Base-by-base conservation (phyloP, 2,797 vertebrate species). In the Periophthalmus magnuspinnatus region DNA sequence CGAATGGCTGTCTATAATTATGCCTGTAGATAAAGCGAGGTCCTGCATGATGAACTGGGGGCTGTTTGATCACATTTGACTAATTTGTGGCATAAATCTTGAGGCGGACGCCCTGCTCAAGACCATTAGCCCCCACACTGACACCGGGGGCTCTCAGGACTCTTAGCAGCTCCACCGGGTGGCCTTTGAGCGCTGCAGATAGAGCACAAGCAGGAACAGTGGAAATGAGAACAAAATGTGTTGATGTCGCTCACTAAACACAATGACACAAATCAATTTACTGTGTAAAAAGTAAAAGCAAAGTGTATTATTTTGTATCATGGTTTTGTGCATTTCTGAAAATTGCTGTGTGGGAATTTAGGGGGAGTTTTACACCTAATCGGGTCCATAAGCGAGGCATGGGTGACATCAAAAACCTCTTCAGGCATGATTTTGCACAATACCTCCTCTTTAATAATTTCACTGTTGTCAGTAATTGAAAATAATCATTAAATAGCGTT, bases 31-130 rank as follows among this genome's bases (percentile, higher is more conserved):
- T 94, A 94, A 93, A 92, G 88, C 82, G 88, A 90, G 92, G 93
- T 92, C 91, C 87, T 85, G 81, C 89, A 92, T 93, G 91, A 94
- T 93, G 93, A 93, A 94, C 93, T 94, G 90, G 91, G 89, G 92
- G 92, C 92, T 93, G 93, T 95, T 95, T 95, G 94, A 95, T 95
- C 94, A 93, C 91, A 95, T 95, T 95, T 95, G 93, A 95, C 94
- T 95, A 94, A 95, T 96, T 95, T 95, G 93, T 89, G 88, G 88
- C 90, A 94, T 95, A 95, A 95, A 95, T 95, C 95, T 95, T 95
- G 93, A 92, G 87, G 90, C 79, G 68, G 78, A 85, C 77, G 76
- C 85, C 88, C 89, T 88, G 88, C 84, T 87, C 91, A 84, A 90
- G 85, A 85, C 86, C 91, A 91, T 91, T 89, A 90, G 86, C 82